Conservation (phyloP, 2,797 vertebrate genomes). For the Cheirogaleus major region DNA sequence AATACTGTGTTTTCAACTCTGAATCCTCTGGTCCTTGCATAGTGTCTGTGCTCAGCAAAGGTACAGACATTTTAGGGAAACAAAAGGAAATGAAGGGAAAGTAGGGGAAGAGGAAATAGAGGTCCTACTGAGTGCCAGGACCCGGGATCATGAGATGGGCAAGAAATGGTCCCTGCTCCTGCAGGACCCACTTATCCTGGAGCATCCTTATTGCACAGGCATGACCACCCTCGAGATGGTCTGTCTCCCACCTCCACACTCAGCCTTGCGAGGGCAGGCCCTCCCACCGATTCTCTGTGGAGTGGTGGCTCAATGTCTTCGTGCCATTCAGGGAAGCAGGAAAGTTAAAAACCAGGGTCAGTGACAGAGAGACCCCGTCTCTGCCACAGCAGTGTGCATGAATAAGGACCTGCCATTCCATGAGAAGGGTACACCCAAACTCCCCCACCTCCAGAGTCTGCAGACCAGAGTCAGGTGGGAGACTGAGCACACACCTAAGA, state of each 20-base stretch:
- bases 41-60: neutral
- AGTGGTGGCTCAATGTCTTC: neutral
- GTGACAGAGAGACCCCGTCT: neutral
- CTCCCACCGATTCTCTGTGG: neutral
- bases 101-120: neutral
- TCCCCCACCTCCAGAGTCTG: neutral
- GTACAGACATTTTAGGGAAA: neutral
- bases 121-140: neutral
- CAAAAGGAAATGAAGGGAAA: neutral
- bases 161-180: neutral
- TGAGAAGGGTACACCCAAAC: neutral
- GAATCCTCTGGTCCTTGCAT: neutral
- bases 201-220: neutral
- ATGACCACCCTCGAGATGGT: neutral
- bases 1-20: neutral
- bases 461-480: neutral
- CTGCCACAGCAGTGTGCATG: accelerated
- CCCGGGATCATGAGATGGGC: neutral
- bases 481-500: neutral
- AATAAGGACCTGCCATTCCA: neutral
- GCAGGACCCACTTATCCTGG: neutral
- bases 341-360: neutral
- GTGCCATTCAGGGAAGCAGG: neutral
- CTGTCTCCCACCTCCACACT: neutral
- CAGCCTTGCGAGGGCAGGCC: neutral